Evolutionary conservation across 1,140 invertebrate species (phyloP), one percentile per base, ranked within the genome.

Genomic region (Anagrus nilaparvatae): DNA sequence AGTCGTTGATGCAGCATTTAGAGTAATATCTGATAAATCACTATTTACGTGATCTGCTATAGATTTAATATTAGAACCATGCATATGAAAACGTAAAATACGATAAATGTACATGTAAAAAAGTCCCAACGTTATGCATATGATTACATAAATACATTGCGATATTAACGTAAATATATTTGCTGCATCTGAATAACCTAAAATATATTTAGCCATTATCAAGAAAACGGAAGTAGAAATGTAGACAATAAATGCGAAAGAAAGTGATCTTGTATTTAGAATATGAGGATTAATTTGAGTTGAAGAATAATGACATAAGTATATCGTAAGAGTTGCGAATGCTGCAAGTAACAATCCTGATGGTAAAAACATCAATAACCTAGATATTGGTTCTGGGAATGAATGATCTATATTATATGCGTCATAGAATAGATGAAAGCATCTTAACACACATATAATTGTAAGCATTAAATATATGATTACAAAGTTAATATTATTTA

Each of bases 371-470:
- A 88, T 76, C 3, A 92, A 59, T n/a, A 92, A 76, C 44, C 83
- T 79, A 20, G 86, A 83, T 9, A 90, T 60, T 25, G 84, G 79
- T n/a, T 79, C 73, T 23, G 83, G 82, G 50, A 90, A 75, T 1
- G 80, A 83, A 28, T 75, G 72, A 42, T 81, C 78, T 6, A 84
- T 77, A 54, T 92, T 92, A 55, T 94, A 93, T 0, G 87, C 82
- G 67, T 93, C 89, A 52, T 89, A 85, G 49, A 89, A 84, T 35
- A 94, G 73, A 56, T 88, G 90, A 51, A 88, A 82, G 50, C 87
- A 85, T 32, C 89, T 70, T 47, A 87, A 67, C 5, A 82, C 73
- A 50, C 88, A 89, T 8, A 90, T 79, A 10, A 81, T 69, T 3
- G 88, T 82, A 9, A 93, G 59, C 27, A 91, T 74, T 1, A 86